Base-by-base conservation (phyloP, 2,888 invertebrate genomes). In the Ethmia dodecea region DNA sequence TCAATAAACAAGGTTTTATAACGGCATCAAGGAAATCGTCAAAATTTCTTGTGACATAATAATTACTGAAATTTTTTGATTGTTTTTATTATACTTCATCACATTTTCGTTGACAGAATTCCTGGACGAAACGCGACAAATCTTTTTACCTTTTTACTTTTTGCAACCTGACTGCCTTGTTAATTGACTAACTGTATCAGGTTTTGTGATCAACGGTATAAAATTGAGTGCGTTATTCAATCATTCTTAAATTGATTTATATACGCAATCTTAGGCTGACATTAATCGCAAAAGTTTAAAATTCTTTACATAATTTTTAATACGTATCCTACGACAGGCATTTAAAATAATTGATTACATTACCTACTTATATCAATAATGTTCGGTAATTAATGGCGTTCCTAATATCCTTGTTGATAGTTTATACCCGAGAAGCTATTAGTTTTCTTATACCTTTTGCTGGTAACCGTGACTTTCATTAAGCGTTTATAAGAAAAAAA, bases 171-270 rank as follows among this genome's bases (percentile, higher is more conserved):
- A 56, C 59, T 60, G 61, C 63, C 69, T 67, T 39, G 52, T 60
- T 70, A 67, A 71, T 67, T 67, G 65, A 61, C 57, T 69, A 72
- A 70, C 73, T 62, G 72, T 71, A 58, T 50, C 39, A 33, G 40
- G 44, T 47, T 45, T 52, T 53, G 50, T 48, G 51, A 40, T 43
- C 46, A 51, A 52, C 55, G 53, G 56, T 61, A 59, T 55, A 15
- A 32, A 54, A 52, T 54, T 57, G 60, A 46, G 38, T 48, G 56
- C 52, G 54, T 58, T 60, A 65, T 64, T 58, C 36, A 63, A 65
- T 62, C 58, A 60, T 54, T 44, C 39, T 49, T 48, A 45, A 60
- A 54, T 49, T 63, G 56, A 68, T 73, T 68, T 62, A 65, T 61
- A 44, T 37, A 38, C 42, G 43, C 46, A 46, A 42, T 56, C 53